phyloP scores from a whole-genome alignment of 2,888 invertebrate genomes.

The Trissoscelio sp. region DNA sequence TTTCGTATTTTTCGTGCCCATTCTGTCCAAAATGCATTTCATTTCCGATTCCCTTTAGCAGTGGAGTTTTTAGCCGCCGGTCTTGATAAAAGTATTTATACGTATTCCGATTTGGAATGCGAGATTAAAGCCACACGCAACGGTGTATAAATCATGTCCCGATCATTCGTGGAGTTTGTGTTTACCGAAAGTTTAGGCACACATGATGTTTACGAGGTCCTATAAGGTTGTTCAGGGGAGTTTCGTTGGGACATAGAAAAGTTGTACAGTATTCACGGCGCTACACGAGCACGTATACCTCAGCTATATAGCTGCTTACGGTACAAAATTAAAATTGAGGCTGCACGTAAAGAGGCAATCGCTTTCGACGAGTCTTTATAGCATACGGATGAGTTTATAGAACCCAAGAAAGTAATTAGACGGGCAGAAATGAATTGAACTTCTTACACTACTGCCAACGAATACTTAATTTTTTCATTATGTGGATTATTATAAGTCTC shows the following conservation, averaged over 20 bases:
- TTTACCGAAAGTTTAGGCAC: conserved; percentile 47
- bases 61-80: background rate
- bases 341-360: conserved; percentile 55
- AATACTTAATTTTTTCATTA: conserved; percentile 24
- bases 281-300: background rate
- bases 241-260: conserved; percentile 31
- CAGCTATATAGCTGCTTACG: conserved; percentile 12
- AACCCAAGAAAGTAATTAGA: conserved; percentile 50
- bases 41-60: conserved; percentile 18
- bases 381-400: conserved; percentile 55
- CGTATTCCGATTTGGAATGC: conserved; percentile 22
- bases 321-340: conserved; percentile 54
- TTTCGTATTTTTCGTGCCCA: conserved; percentile 15
- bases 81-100: conserved; percentile 1
- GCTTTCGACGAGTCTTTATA: conserved; percentile 34
- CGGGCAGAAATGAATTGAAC: conserved; percentile 10
- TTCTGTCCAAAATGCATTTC: conserved; percentile 1
- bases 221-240: conserved; percentile 36
- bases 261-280: conserved; percentile 44
- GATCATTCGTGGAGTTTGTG: conserved; percentile 34
- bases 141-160: conserved; percentile 43
- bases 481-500: background rate
- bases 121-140: conserved; percentile 27
- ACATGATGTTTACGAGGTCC: conserved; percentile 44
- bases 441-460: background rate